Base-by-base conservation (phyloP, 1,140 invertebrate genomes). In the Drosophila bipectinata region DNA sequence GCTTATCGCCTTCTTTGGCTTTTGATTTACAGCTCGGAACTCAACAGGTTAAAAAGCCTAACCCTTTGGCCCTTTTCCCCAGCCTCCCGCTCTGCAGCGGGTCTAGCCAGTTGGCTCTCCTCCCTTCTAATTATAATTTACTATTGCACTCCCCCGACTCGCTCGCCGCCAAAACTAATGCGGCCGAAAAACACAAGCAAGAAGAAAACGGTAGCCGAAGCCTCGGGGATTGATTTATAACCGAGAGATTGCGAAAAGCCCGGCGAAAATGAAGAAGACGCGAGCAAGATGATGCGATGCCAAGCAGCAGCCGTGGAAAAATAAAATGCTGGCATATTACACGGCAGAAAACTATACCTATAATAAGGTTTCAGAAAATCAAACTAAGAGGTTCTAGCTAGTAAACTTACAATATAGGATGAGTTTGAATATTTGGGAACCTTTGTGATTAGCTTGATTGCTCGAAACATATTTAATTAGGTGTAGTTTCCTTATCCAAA, bases 1-100 rank as follows among this genome's bases (percentile, higher is more conserved):
- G 81, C 81, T 85, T 85, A 87, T 85, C 81, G 82, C 77, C 81
- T 87, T 77, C 84, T 78, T 87, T 78, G 82, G 67, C 32, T 8
- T 72, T 85, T 85, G 81, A 85, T 87, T 85, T 85, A 85, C 82
- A 74, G 77, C 82, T 53, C 73, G 39, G 60, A 68, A 72, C 73
- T 66, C 79, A 83, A 82, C 63, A 82, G 59, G 69, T 83, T 75
- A 66, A 69, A 37, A 39, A 53, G 30, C 48, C 62, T 51, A 69
- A 72, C 55, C 67, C 67, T 47, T 61, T 60, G 24, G 24, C 24
- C 34, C 45, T 48, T 26, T 37, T 3, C n/a, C 39, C n/a, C 14
- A 1, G 39, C 4, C 41, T 10, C 39, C n/a, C 5, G 14, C 14
- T 15, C 15, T 6, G 4, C 10, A 12, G 26, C 4, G 26, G 26